These are phyloP conservation scores for Elaeidobius kamerunicus DNA, from an alignment of 2,888 invertebrate genomes.

Conservation along the genomic window DNA sequence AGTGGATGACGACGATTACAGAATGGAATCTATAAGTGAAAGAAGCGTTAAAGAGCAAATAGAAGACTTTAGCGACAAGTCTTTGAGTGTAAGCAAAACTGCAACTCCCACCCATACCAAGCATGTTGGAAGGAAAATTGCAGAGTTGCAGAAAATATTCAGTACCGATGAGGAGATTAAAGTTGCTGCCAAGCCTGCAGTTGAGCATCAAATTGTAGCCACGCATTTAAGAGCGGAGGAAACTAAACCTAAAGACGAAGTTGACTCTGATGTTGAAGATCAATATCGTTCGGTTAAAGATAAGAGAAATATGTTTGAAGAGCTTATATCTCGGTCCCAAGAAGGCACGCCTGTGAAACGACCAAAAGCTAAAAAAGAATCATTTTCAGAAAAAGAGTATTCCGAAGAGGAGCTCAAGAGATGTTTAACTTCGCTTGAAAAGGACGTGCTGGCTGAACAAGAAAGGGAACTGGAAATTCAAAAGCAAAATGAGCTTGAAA, in stretches of 20 bases:
- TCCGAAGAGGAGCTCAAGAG: conserved; percentile 36
- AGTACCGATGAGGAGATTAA: conserved; percentile 36
- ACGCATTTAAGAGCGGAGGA: not conserved
- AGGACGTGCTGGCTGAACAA: conserved; percentile 33
- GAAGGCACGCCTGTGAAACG: conserved; percentile 44
- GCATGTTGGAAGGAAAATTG: conserved; percentile 51
- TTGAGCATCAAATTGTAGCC: not conserved
- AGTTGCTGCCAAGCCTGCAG: not conserved
- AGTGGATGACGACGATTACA: conserved; percentile 46
- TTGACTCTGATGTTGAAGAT: conserved; percentile 31
- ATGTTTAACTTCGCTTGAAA: conserved; percentile 36
- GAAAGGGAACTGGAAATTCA: conserved; percentile 7
- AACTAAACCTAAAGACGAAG: conserved; percentile 7
- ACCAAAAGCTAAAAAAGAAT: conserved; percentile 23
- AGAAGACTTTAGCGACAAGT: conserved; percentile 30
- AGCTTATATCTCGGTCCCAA: conserved; percentile 45
- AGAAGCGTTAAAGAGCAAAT: conserved; percentile 32
- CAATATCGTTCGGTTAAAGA: conserved; percentile 45
- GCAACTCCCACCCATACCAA: conserved; percentile 43
- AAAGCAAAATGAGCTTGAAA: conserved; percentile 22
- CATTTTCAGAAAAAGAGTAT: conserved; percentile 29
- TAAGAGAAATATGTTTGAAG: conserved; percentile 46
- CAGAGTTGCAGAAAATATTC: conserved; percentile 52
- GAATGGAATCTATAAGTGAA: conserved; percentile 37
- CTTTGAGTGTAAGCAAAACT: conserved; percentile 31